These are phyloP conservation scores for Oligia latruncula DNA, from an alignment of 2,888 invertebrate genomes.

Conservation along the genomic window DNA sequence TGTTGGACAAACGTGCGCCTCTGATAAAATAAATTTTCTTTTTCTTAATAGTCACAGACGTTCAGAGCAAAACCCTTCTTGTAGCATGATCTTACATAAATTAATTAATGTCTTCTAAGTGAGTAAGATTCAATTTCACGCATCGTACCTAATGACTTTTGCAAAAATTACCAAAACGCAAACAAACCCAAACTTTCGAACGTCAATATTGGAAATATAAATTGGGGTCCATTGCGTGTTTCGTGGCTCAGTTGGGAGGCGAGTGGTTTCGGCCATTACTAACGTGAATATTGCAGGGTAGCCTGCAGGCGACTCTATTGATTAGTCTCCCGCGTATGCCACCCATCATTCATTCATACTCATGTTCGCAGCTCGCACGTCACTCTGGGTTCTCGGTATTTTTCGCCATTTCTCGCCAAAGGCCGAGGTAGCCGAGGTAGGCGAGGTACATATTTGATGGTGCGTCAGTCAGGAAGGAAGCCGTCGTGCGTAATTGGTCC, in stretches of 20 bases:
- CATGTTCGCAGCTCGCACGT: constrained; percentile 73
- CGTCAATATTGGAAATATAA: constrained; percentile 43
- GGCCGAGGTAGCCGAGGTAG: constrained; percentile 75
- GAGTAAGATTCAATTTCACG: background rate
- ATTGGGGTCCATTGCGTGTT: constrained; percentile 30
- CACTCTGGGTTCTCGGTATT: constrained; percentile 72
- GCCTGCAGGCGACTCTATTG: constrained; percentile 75
- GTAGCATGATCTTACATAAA: background rate
- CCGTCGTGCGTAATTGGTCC: constrained; percentile 81
- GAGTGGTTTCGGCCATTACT: constrained; percentile 76
- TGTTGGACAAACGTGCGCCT: background rate
- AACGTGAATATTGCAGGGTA: constrained; percentile 76
- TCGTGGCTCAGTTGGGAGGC: constrained; percentile 58
- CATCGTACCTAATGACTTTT: background rate
- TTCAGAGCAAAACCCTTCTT: background rate
- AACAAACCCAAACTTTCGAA: constrained; percentile 7
- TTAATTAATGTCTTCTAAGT: background rate
- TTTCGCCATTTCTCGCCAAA: constrained; percentile 77
- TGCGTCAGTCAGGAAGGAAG: constrained; percentile 83
- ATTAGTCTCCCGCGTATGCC: constrained; percentile 73
- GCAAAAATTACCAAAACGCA: background rate
- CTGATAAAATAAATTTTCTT: background rate
- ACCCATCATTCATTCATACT: constrained; percentile 85
- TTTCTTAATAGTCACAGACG: background rate
- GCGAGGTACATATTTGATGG: constrained; percentile 84